These are phyloP conservation scores for Amblyjoppa proteus DNA, from an alignment of 2,888 invertebrate genomes.

Conservation along the genomic window DNA sequence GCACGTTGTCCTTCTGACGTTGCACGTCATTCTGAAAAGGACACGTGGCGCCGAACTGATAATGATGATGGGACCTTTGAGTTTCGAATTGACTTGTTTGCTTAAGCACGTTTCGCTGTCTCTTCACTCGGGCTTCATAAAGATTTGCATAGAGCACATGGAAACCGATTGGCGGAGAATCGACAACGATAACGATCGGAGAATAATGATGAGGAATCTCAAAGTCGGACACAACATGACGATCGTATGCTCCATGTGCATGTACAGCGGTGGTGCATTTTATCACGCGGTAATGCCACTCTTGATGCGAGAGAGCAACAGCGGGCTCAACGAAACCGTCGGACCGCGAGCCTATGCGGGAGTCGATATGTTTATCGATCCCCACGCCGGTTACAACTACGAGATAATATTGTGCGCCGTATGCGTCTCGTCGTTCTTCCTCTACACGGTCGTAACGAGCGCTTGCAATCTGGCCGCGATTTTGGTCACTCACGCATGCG, in stretches of 20 bases:
- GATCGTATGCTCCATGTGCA: conserved; percentile 64
- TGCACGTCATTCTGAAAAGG: conserved; percentile 5
- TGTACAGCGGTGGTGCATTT: conserved; percentile 70
- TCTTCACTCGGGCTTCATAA: conserved; percentile 20
- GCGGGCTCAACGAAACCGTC: conserved; percentile 60
- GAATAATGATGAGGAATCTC: conserved; percentile 68
- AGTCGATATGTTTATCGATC: conserved; percentile 56
- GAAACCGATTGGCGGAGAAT: conserved; percentile 67
- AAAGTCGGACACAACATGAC: conserved; percentile 65
- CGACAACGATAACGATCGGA: conserved; percentile 44
- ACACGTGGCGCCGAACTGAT: conserved; percentile 1
- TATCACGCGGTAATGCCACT: conserved; percentile 71
- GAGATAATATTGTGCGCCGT: conserved; percentile 70
- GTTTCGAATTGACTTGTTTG: conserved; percentile 16
- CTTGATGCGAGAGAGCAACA: conserved; percentile 43
- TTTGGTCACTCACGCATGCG: conserved; percentile 73
- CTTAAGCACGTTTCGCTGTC: conserved; percentile 27
- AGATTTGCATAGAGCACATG: conserved; percentile 59
- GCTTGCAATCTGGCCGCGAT: conserved; percentile 69
- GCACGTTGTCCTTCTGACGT: neutral
- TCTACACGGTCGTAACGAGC: conserved; percentile 64
- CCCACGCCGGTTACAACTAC: conserved; percentile 66
- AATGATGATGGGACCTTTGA: conserved; percentile 30
- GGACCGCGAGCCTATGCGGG: conserved; percentile 56
- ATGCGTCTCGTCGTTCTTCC: conserved; percentile 60